Conservation (phyloP, 2,888 invertebrate genomes). For the Cephus pulcher region DNA sequence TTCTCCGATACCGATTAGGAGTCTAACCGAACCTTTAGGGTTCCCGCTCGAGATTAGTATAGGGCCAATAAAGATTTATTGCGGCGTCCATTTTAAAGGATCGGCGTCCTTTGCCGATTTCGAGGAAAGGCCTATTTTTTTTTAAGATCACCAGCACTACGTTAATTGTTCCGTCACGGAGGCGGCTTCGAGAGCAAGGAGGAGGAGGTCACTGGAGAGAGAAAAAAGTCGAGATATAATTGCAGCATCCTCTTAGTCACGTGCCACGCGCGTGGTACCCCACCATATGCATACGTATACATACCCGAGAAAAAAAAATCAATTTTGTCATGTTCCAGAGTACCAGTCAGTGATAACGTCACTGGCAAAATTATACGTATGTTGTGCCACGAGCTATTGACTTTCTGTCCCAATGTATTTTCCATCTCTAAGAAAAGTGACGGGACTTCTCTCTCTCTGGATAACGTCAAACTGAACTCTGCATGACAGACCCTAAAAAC, state of each 20-base stretch:
- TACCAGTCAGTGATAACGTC: background rate
- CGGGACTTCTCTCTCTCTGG: background rate
- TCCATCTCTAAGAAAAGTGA: background rate
- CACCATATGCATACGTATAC: conserved; percentile 36
- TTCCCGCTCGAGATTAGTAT: conserved; percentile 36
- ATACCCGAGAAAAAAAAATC: background rate
- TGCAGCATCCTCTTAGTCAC: conserved; percentile 61
- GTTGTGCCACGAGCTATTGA: background rate
- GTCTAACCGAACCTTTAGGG: background rate
- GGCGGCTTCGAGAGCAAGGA: conserved; percentile 26
- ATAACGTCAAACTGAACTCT: background rate
- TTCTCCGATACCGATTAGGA: background rate
- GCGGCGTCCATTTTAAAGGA: conserved; percentile 55
- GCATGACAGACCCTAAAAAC: background rate
- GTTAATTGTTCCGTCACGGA: conserved; percentile 55
- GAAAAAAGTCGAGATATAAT: conserved; percentile 51
- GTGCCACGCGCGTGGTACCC: conserved; percentile 59
- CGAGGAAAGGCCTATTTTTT: conserved; percentile 54
- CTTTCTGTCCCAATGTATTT: background rate
- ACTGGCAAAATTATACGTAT: background rate
- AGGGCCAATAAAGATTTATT: conserved; percentile 61
- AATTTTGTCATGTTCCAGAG: background rate
- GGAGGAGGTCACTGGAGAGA: conserved; percentile 27
- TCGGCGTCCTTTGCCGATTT: conserved; percentile 51
- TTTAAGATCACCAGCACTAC: conserved; percentile 55